Conservation (phyloP, 2,888 invertebrate genomes). For the Oxycera nigricornis region DNA sequence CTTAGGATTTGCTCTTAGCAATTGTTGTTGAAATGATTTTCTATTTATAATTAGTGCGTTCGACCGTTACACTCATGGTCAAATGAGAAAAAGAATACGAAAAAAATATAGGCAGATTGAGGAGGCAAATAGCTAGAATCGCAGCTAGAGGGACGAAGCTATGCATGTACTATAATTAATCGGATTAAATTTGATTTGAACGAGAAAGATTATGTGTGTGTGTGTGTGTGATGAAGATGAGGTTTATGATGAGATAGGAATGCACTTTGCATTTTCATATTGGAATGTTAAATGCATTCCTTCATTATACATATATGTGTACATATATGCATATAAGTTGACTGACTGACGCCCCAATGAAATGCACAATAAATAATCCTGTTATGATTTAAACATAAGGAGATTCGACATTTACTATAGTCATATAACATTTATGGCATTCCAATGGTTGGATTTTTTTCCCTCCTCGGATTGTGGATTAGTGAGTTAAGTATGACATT, state of each 20-base stretch:
- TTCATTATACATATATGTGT: not conserved
- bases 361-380: slow-evolving; percentile 13
- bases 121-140: not conserved
- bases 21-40: slow-evolving; percentile 14
- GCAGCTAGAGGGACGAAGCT: not conserved
- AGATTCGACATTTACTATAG: slow-evolving; percentile 2
- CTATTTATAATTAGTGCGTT: slow-evolving; percentile 11
- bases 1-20: not conserved
- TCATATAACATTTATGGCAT: not conserved
- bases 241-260: slow-evolving; percentile 25
- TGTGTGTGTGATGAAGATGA: not conserved
- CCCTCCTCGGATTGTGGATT: no score
- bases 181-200: slow-evolving; percentile 29
- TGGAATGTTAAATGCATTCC: slow-evolving; percentile 20
- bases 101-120: no score
- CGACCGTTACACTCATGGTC: not conserved
- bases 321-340: not conserved
- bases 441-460: slow-evolving; percentile 6
- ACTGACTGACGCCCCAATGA: not conserved
- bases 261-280: slow-evolving; percentile 19
- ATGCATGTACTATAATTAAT: slow-evolving; percentile 3
- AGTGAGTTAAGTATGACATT: not conserved
- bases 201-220: not conserved
- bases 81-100: not conserved
- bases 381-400: not conserved